phyloP scores from a whole-genome alignment of 2,888 invertebrate species.

The Pseudococcus jackbeardsleyi region DNA sequence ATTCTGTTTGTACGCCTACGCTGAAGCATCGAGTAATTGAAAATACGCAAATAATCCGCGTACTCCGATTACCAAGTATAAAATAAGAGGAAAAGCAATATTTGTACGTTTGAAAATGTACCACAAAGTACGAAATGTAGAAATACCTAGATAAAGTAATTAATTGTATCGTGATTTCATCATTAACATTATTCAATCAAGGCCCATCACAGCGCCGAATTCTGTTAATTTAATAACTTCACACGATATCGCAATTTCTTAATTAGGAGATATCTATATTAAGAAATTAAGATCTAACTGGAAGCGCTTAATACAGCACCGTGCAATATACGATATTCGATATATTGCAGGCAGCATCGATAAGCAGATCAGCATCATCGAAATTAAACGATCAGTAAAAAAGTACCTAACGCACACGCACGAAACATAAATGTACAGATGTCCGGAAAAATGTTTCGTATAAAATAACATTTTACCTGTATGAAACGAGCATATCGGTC shows the following conservation, averaged over 20 bases:
- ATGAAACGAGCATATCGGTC: constrained; percentile 39
- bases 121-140: not conserved
- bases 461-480: constrained; percentile 61
- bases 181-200: constrained; percentile 5
- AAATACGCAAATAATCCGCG: constrained; percentile 23
- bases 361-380: not conserved
- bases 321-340: constrained; percentile 4
- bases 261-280: not conserved
- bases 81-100: not conserved
- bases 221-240: not conserved
- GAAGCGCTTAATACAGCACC: not conserved
- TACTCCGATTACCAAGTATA: not conserved
- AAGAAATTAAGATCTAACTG: not conserved
- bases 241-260: not conserved
- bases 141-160: not conserved
- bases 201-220: constrained; percentile 61
- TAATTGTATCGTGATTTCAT: constrained; percentile 4
- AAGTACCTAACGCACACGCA: not conserved
- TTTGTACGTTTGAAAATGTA: not conserved
- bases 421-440: constrained; percentile 37
- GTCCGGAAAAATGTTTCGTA: constrained; percentile 46
- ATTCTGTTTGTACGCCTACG: not conserved
- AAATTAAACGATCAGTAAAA: not conserved
- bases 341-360: not conserved
- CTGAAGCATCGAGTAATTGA: not conserved